Evolutionary conservation across 1,140 invertebrate species (phyloP), one percentile per base, ranked within the genome.

Genomic region (Drepana arcuata): DNA sequence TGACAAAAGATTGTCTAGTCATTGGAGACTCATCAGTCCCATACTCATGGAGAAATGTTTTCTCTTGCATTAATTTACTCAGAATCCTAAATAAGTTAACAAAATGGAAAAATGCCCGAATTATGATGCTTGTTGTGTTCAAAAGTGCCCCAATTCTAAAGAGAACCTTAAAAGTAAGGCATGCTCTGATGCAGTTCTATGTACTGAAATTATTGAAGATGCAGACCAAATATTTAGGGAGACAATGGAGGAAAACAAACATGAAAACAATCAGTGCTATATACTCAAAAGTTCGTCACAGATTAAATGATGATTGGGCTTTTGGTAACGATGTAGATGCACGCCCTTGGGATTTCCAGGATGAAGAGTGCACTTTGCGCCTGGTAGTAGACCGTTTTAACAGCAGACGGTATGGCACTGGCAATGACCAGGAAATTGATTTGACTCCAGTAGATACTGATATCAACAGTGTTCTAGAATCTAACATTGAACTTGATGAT

Each of bases 181-280:
- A 99, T 83, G 95, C 96, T 1, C 94, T 99, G 90, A 95, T 99
- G 89, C 98, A 99, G 83, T 85, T 99, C 34, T 99, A 99, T 79
- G 95, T 98, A 3, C 86, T 99, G 25, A 99, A 99, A 80, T 84
- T 99, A 16, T 81, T 99, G 0, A 99, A 99, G 86, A 99, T 99
- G 96, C 98, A 99, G 86, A 99, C 97, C 0, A 99, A 98, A 74
- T 99, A 99, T 85, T 88, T 99, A 43, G 98, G 98, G 0, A 85
- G 98, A 12, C 98, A 99, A 64, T 99, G 98, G 98, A 88, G 98
- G 2, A 99, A 99, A 83, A 94, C 94, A 1, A 99, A 99, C 74
- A 99, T 99, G 97, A 99, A 99, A 77, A 98, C 96, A 0, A 97
- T 99, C 84, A 98, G 96, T 74, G 96, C 97, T 18, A 99, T 99